Base-by-base conservation (phyloP, 2,113 vertebrate species). In the Myotis yumanensis region DNA sequence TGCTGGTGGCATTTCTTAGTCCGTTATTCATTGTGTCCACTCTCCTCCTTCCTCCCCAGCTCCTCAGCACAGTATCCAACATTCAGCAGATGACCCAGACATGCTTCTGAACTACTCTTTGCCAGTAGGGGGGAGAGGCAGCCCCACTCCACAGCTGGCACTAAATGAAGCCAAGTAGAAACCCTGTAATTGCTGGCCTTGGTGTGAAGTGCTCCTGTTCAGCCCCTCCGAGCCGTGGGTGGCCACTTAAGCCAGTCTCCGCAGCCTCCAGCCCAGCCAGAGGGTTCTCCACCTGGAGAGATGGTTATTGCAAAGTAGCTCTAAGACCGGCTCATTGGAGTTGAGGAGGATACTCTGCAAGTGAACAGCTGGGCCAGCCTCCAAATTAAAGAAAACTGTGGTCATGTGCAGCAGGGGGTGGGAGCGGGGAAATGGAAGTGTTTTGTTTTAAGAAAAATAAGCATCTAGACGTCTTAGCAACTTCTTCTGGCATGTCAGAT, bases 241-340 rank as follows among this genome's bases (percentile, higher is more conserved):
- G 12, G 86, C 80, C 95, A 90, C 89, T 97, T 94, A 77, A 84
- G 59, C 52, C 4, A 1, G 72, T 80, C 95, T 82, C 43, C 62
- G 57, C 62, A 35, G 64, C 35, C 62, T 93, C 62, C 0, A 10
- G 20, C 89, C 84, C 81, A 52, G 52, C n/a, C n/a, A 18, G 59
- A 92, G 68, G 72, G 80, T 57, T 91, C 48, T 81, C 93, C 72
- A 85, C 94, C 96, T 62, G 35, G 66, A 87, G 86, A 94, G 93
- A 69, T 18, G 77, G 35, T 30, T 86, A 71, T 95, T 91, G 93
- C 89, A 94, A 93, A 84, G 85, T 81, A 48, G 32, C 77, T 76
- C 72, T 16, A 57, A 89, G 84, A 88, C 51, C 0, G 25, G 73
- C 83, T 94, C 20, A 40, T 17, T 77, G 68, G 80, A 69, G 23